These are phyloP conservation scores for Phenganax stokvisi DNA, from an alignment of 92 coral and sea anemone species.

Conservation along the genomic window DNA sequence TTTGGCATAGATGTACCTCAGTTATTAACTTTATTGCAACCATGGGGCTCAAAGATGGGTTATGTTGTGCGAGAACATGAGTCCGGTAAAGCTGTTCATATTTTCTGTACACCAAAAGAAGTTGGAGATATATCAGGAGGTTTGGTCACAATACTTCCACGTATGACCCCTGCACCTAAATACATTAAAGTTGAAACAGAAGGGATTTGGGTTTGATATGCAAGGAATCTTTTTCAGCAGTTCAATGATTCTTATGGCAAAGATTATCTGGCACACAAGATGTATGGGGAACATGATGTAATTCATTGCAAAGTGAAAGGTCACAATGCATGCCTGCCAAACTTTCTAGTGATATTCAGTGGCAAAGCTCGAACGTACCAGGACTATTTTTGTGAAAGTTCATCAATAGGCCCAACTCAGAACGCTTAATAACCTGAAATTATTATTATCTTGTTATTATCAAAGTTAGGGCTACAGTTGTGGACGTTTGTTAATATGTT, in stretches of 20 bases:
- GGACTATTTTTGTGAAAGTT: no score
- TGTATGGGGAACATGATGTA: slow-evolving; percentile 25
- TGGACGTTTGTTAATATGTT: no score
- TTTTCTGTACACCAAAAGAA: slow-evolving; percentile 37
- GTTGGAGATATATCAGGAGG: slow-evolving; percentile 34
- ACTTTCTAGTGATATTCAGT: no score
- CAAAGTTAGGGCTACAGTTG: no score
- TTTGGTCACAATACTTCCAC: slow-evolving; percentile 15
- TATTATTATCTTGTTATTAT: no score
- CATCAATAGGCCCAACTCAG: no score
- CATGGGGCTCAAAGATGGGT: not conserved
- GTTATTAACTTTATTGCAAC: not conserved
- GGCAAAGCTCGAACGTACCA: no score
- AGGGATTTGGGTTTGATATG: slow-evolving; percentile 40
- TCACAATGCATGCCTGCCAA: slow-evolving; percentile 46
- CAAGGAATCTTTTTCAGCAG: slow-evolving; percentile 18
- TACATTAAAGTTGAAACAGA: slow-evolving; percentile 39
- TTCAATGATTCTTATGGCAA: slow-evolving; percentile 19
- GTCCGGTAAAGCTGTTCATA: slow-evolving; percentile 47
- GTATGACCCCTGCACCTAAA: slow-evolving; percentile 15
- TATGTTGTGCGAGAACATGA: slow-evolving; percentile 31
- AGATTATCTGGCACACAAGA: slow-evolving; percentile 36
- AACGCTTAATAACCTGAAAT: no score
- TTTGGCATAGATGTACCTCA: slow-evolving; percentile 1
- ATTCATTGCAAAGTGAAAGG: slow-evolving; percentile 38